Base-by-base conservation (phyloP, 2,113 vertebrate species). In the Podilymbus podiceps region DNA sequence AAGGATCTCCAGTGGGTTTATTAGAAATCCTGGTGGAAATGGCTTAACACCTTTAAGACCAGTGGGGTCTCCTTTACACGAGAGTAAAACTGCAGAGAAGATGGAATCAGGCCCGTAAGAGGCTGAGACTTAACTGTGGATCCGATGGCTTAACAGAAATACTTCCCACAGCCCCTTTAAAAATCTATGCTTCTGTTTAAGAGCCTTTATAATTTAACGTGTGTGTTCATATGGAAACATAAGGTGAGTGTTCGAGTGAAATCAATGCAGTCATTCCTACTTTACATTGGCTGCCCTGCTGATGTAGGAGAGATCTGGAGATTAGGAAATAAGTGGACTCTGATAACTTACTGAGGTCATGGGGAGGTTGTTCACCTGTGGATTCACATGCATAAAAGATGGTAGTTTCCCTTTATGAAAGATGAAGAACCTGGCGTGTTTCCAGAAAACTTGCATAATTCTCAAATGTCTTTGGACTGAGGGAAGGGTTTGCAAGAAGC, bases 381-480 rank as follows among this genome's bases (percentile, higher is more conserved):
- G 91, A 76, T 90, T 97, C 94, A 67, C 68, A 69, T 68, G 67
- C 67, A 75, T 30, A 56, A 83, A 76, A 88, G 72, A 66, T 8
- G 3, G 46, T 76, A 7, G 9, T 78, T 96, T 97, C 63, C 38
- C 27, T 84, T 86, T 95, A 73, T 72, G 85, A 78, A 86, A 95
- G 74, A 79, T 84, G 49, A 80, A 93, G 60, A 80, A 18, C 58
- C 46, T 95, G 97, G 90, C 96, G 35, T 47, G 44, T 93, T 97
- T 98, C 88, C 94, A 90, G 33, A 92, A 92, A 85, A 60, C 52
- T 79, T 78, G 42, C 93, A 24, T 82, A 52, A 60, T 91, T 95
- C 85, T 92, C 76, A 95, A 85, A 97, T 97, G 85, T 91, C 92
- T 95, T 97, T 89, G 69, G 50, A 92, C 74, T 75, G 80, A 96